phyloP scores from a whole-genome alignment of 1,140 invertebrate species.

The Drosophila guanche region DNA sequence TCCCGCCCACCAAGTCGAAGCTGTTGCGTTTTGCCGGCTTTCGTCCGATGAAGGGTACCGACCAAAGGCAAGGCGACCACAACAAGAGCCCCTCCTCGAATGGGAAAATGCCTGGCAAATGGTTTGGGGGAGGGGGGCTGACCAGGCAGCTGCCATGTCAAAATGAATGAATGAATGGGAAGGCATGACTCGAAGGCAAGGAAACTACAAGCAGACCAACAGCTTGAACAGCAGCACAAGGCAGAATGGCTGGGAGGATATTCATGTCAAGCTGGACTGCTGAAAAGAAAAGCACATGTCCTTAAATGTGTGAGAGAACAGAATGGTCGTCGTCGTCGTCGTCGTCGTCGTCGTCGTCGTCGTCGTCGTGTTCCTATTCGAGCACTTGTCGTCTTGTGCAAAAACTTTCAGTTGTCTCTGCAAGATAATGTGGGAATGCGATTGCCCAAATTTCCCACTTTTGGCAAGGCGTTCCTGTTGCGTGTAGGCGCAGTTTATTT shows the following conservation, averaged over 20 bases:
- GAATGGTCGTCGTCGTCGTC: constrained; percentile 45
- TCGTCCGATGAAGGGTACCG: constrained; percentile 20
- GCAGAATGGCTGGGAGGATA: constrained; percentile 13
- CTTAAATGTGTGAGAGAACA: constrained; percentile 58
- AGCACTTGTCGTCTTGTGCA: constrained; percentile 4
- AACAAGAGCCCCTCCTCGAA: constrained; percentile 55
- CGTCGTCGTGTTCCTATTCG: neutral
- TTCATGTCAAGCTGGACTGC: constrained; percentile 34
- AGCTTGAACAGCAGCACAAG: constrained; percentile 22
- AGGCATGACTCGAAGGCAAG: constrained; percentile 33
- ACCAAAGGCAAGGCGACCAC: constrained; percentile 54
- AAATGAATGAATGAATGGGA: constrained; percentile 69
- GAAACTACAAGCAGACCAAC: constrained; percentile 64
- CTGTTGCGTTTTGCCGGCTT: constrained; percentile 62
- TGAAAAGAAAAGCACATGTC: constrained; percentile 60
- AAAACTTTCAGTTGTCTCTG: constrained; percentile 77
- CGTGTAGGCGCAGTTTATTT: constrained; percentile 70
- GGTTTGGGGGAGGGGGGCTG: constrained; percentile 15
- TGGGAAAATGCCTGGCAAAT: constrained; percentile 7
- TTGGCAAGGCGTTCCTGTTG: constrained; percentile 59
- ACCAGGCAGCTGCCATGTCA: constrained; percentile 69
- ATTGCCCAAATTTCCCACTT: constrained; percentile 70
- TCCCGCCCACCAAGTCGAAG: constrained; percentile 41
- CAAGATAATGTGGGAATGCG: constrained; percentile 73
- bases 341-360: too few relatives aligned